A percentile compares a stretch with the other conserved stretches of the same genome.
phyloP scores from a whole-genome alignment of 2,113 vertebrate species.

The Pseudopipra pipra region DNA sequence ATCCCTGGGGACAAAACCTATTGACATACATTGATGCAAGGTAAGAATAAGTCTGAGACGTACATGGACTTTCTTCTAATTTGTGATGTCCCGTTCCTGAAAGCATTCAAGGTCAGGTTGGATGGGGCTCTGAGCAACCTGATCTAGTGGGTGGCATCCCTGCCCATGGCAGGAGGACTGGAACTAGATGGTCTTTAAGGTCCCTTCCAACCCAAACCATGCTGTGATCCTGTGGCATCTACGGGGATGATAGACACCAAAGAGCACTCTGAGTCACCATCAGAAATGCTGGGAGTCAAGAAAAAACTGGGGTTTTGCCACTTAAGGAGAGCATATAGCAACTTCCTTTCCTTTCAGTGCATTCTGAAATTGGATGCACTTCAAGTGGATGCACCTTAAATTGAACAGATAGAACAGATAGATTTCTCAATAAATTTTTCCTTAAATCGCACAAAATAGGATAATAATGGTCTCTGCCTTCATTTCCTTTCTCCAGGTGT shows the following conservation, averaged over 20 bases:
- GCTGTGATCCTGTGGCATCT: neutral
- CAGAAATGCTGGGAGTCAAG: neutral
- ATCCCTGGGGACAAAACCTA: neutral
- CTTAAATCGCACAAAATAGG: neutral
- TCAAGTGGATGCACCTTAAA: neutral
- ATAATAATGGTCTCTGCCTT: neutral
- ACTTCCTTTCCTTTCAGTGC: neutral
- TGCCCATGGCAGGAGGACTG: neutral
- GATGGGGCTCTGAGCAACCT: neutral
- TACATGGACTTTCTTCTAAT: neutral
- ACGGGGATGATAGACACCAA: neutral
- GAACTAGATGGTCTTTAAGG: neutral
- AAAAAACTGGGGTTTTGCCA: fast-evolving
- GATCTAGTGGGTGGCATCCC: neutral
- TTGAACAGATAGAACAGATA: neutral
- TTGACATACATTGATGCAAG: neutral
- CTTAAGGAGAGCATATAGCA: neutral
- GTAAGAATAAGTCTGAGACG: neutral
- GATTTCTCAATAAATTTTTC: neutral
- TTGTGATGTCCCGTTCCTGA: neutral
- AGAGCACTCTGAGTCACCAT: neutral
- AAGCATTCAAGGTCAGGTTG: neutral
- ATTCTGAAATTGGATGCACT: no score
- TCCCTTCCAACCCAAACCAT: neutral
- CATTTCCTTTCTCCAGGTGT: neutral